phyloP scores from a whole-genome alignment of 2,797 vertebrate species.

The Geotrypetes seraphini region DNA sequence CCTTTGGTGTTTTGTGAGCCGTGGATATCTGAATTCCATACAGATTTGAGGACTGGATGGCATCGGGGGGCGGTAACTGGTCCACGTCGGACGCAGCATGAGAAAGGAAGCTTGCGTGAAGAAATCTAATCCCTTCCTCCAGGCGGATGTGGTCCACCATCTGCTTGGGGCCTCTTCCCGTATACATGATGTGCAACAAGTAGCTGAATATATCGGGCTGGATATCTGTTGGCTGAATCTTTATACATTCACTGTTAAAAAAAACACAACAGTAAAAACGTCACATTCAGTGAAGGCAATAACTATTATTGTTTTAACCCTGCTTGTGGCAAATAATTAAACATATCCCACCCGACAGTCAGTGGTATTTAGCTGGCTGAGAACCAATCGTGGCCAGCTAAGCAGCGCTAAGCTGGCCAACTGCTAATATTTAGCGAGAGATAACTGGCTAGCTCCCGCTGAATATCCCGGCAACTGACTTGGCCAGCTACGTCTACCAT shows the following conservation, averaged over 20 bases:
- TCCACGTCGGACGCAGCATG: slow-evolving; percentile 62
- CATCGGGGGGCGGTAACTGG: slow-evolving; percentile 54
- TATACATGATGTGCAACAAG: slow-evolving; percentile 96
- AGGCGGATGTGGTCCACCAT: slow-evolving; percentile 77
- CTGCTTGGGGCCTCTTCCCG: slow-evolving; percentile 84
- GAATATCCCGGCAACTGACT: too few species aligned
- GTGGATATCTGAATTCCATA: slow-evolving; percentile 95
- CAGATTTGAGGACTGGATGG: slow-evolving; percentile 82
- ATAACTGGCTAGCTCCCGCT: too few species aligned
- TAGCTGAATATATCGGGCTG: slow-evolving; percentile 97
- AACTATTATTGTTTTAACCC: too few species aligned
- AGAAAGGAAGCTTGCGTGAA: slow-evolving; percentile 86
- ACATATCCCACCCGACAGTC: too few species aligned
- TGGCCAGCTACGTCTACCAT: too few species aligned
- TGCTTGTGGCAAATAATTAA: too few species aligned
- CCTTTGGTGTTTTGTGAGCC: slow-evolving; percentile 70
- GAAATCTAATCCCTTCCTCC: slow-evolving; percentile 91
- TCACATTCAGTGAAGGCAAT: too few species aligned
- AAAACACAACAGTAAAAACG: too few species aligned
- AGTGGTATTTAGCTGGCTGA: too few species aligned
- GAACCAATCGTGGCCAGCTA: too few species aligned
- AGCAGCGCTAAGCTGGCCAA: too few species aligned
- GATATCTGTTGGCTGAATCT: slow-evolving; percentile 95
- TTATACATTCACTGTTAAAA: slow-evolving; percentile 86
- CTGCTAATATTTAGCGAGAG: too few species aligned